These are phyloP conservation scores for Caenorhabditis tropicalis DNA, from an alignment of 1,140 invertebrate species.

Conservation along the genomic window DNA sequence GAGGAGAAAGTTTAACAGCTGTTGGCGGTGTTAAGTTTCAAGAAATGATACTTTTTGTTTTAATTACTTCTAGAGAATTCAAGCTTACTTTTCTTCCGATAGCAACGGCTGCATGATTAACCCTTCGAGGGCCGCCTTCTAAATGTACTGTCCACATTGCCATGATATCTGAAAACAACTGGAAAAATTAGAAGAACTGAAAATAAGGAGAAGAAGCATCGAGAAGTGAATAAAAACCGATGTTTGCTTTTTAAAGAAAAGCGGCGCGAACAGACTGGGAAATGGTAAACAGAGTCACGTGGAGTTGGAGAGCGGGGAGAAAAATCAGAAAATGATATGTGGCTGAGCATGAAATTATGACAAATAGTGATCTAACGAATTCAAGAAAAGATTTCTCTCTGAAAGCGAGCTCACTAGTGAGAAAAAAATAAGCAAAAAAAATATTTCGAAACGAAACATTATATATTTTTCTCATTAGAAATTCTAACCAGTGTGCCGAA, in stretches of 20 bases:
- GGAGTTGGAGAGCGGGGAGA: background rate
- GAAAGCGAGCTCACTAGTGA: no score
- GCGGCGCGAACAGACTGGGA: no score
- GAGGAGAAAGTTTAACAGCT: background rate
- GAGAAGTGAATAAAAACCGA: background rate
- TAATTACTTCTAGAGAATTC: no score
- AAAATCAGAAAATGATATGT: background rate
- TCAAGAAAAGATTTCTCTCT: no score
- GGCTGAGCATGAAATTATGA: no score
- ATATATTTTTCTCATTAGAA: no score
- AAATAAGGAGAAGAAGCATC: background rate
- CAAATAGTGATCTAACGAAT: no score
- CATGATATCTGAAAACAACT: conserved; percentile 35
- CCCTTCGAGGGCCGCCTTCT: conserved; percentile 81
- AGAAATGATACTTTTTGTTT: no score
- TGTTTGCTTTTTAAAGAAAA: background rate
- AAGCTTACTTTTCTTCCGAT: conserved; percentile 72
- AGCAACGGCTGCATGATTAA: conserved; percentile 89
- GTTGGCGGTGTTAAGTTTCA: background rate
- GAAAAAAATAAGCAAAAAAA: no score
- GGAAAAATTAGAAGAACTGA: background rate
- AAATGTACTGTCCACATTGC: conserved; percentile 81
- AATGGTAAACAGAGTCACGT: conserved; percentile 21
- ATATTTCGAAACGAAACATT: no score
- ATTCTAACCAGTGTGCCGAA: no score